phyloP scores from a whole-genome alignment of 2,113 vertebrate genomes.

The Amblyornis subalaris region DNA sequence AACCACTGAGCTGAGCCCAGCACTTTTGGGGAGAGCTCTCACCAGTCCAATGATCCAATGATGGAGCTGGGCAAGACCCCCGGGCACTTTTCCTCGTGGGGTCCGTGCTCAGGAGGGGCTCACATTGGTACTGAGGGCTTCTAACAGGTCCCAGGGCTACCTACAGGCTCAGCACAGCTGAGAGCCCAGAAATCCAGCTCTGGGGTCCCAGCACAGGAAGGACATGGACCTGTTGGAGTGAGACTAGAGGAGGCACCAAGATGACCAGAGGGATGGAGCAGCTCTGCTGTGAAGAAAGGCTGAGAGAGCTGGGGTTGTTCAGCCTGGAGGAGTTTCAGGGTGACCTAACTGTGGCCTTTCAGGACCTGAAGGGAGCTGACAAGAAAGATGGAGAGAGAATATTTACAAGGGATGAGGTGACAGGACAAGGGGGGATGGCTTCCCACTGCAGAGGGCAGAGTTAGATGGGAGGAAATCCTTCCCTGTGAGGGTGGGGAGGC shows the following conservation, averaged over 20 bases:
- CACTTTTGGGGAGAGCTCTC: background rate
- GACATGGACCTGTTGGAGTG: background rate
- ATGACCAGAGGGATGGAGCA: background rate
- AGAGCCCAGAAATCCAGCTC: background rate
- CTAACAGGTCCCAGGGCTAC: background rate
- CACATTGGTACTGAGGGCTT: background rate
- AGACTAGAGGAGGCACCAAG: background rate
- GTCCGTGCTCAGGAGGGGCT: background rate
- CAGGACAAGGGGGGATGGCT: background rate
- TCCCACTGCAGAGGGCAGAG: background rate
- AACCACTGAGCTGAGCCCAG: background rate
- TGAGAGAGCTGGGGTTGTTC: background rate
- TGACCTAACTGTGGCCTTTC: background rate
- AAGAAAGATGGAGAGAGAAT: background rate
- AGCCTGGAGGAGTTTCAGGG: background rate
- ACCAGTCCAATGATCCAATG: too few relatives aligned
- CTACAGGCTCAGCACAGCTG: background rate
- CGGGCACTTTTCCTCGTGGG: background rate
- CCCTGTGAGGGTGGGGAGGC: background rate
- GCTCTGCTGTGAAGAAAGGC: background rate
- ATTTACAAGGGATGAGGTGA: background rate
- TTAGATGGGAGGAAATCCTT: background rate
- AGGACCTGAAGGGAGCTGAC: background rate
- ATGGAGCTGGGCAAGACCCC: background rate
- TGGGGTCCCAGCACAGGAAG: background rate